A percentile compares a stretch with the other conserved stretches of the same genome.
Evolutionary conservation across 2,113 vertebrate genomes (phyloP).

Genomic region (Symphodus melops): DNA sequence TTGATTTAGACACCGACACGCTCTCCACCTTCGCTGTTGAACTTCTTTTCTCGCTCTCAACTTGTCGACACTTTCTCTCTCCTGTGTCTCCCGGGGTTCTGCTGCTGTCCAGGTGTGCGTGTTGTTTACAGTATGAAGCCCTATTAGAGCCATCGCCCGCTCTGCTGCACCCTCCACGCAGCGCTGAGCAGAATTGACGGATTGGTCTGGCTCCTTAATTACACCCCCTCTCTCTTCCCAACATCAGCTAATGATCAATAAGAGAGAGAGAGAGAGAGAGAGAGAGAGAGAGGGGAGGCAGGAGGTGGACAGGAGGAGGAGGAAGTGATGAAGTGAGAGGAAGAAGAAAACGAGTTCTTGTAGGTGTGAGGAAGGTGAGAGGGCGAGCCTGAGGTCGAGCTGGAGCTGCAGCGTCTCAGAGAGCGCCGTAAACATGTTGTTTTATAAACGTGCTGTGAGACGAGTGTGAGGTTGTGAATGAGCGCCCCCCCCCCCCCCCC

Average conservation of each 20-base stretch:
- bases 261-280: slow-evolving; percentile 5
- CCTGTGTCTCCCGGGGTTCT: slow-evolving; percentile 34
- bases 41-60: slow-evolving; percentile 50
- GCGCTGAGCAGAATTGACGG: slow-evolving; percentile 80
- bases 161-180: slow-evolving; percentile 69
- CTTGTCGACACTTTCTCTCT: slow-evolving; percentile 41
- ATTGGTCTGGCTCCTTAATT: slow-evolving; percentile 80
- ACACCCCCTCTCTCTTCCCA: slow-evolving; percentile 70
- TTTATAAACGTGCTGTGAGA: slow-evolving; percentile 63
- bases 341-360: slow-evolving; percentile 35
- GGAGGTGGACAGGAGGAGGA: slow-evolving; percentile 20
- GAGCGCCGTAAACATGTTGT: slow-evolving; percentile 57
- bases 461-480: slow-evolving; percentile 62
- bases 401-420: background rate
- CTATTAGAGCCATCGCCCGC: slow-evolving; percentile 78
- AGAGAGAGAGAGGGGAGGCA: background rate
- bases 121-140: slow-evolving; percentile 82
- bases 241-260: slow-evolving; percentile 83
- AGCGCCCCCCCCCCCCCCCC: slow-evolving; percentile 28
- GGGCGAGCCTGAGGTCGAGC: slow-evolving; percentile 41
- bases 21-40: slow-evolving; percentile 8
- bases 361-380: slow-evolving; percentile 9
- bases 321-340: slow-evolving; percentile 11
- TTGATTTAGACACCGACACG: background rate
- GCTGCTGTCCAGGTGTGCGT: slow-evolving; percentile 78